These are phyloP conservation scores for Cantharis lateralis DNA, from an alignment of 2,888 invertebrate genomes.

Conservation along the genomic window DNA sequence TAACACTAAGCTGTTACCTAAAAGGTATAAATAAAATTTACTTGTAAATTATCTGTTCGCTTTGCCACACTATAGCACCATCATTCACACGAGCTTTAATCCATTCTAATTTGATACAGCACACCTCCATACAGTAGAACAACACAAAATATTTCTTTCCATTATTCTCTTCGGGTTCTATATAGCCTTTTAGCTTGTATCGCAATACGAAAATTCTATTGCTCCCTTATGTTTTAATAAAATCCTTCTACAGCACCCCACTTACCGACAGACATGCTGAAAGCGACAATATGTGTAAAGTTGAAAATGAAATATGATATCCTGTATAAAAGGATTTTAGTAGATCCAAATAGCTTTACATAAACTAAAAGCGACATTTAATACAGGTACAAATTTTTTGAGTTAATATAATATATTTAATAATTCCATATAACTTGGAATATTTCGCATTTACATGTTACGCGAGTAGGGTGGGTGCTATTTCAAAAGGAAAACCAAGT, in stretches of 20 bases:
- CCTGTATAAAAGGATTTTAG: conserved; percentile 1
- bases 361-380: conserved; percentile 1
- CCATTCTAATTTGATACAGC: conserved; percentile 5
- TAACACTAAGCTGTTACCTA: background rate
- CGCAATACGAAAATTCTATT: background rate
- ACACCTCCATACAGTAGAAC: background rate
- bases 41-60: conserved; percentile 2
- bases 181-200: background rate
- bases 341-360: background rate
- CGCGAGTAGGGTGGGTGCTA: background rate
- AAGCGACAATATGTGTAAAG: background rate
- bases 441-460: background rate
- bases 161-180: background rate
- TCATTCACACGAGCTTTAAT: background rate
- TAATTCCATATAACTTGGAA: background rate
- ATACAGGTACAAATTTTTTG: background rate
- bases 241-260: background rate
- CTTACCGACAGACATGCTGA: background rate
- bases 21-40: conserved; percentile 3
- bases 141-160: background rate
- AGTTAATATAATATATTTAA: background rate
- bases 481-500: background rate
- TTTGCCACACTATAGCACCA: background rate
- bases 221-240: background rate
- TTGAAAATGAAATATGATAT: conserved; percentile 5